These are phyloP conservation scores for Calameuta pallipes DNA, from an alignment of 2,888 invertebrate species.

Conservation along the genomic window DNA sequence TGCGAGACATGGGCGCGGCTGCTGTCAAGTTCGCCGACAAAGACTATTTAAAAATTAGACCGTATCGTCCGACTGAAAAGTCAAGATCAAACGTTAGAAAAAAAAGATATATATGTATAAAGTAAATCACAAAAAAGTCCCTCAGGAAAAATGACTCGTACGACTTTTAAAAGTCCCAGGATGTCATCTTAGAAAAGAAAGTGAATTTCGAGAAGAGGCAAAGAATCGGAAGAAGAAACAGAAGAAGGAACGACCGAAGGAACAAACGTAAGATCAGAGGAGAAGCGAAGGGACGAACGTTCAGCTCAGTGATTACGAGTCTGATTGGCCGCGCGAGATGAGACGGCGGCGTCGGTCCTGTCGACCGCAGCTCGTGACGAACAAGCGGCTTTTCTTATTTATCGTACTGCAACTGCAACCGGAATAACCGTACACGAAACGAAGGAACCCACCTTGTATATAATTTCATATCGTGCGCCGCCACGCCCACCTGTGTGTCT, in stretches of 20 bases:
- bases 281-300: conserved; percentile 35
- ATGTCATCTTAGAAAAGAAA: neutral
- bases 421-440: conserved; percentile 32
- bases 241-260: neutral
- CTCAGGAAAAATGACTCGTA: neutral
- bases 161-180: neutral
- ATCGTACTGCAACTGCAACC: conserved; percentile 33
- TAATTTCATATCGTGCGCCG: conserved; percentile 41
- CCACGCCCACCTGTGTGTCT: conserved; percentile 61
- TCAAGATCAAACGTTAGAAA: neutral
- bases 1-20: neutral
- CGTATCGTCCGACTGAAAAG: neutral
- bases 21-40: neutral
- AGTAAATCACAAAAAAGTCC: neutral
- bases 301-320: conserved; percentile 65
- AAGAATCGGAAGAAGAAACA: conserved; percentile 2
- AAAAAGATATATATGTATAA: neutral
- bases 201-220: neutral
- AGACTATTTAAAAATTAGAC: neutral
- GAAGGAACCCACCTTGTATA: conserved; percentile 34
- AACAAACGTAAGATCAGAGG: neutral
- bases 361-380: conserved; percentile 62
- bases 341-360: conserved; percentile 64
- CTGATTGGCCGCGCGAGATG: conserved; percentile 66
- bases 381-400: conserved; percentile 53